A percentile compares a stretch with the other conserved stretches of the same genome.
phyloP scores from a whole-genome alignment of 2,113 vertebrate genomes.

The Neotoma lepida region DNA sequence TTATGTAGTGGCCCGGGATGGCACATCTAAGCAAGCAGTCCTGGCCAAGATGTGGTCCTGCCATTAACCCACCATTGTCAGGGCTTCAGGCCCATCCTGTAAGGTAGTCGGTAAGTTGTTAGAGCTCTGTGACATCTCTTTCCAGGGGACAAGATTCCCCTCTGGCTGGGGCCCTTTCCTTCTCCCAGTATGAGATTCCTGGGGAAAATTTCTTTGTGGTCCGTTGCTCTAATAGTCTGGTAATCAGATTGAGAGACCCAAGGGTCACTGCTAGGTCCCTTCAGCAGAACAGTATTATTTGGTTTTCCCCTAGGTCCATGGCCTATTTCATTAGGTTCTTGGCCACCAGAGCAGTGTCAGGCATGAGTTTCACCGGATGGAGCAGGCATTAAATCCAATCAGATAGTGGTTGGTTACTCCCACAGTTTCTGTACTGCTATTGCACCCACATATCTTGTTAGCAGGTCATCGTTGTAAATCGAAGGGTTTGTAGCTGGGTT shows the following conservation, averaged over 20 bases:
- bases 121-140: neutral
- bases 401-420: neutral
- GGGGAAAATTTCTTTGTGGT: neutral
- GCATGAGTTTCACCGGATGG: neutral
- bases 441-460: neutral
- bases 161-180: no score
- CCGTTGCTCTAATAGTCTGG: neutral
- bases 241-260: neutral
- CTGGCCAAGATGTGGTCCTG: neutral
- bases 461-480: neutral
- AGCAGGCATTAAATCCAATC: neutral
- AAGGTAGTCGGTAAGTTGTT: neutral
- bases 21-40: neutral
- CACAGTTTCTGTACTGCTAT: neutral
- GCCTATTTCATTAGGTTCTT: neutral
- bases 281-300: neutral
- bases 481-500: neutral
- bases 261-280: neutral
- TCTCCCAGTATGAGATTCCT: neutral
- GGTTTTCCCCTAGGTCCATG: neutral
- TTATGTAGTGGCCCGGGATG: neutral
- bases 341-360: neutral
- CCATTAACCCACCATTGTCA: neutral
- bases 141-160: neutral
- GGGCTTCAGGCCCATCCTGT: neutral